Base-by-base conservation (phyloP, 53 echinoderm and acorn worm genomes). In the Arbacia lixula region DNA sequence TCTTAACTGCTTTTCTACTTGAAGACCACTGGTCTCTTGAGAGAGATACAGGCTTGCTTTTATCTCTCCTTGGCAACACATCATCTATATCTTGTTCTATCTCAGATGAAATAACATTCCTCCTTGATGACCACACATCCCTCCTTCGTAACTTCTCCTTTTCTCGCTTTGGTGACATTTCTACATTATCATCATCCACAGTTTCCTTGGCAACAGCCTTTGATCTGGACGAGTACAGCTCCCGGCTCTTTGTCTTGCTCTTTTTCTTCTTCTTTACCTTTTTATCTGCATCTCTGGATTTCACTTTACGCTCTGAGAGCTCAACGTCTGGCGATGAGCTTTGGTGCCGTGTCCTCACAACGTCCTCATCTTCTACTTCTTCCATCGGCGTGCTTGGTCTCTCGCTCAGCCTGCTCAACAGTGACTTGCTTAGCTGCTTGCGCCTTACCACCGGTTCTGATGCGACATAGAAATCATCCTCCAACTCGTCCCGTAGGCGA, bases 391-490 rank as follows among this genome's bases (percentile, higher is more conserved):
- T 58, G 38, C 57, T 38, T n/a, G 78, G 78, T 32, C 56, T 77
- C 31, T 58, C 60, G 19, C 78, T 77, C 11, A 77, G 40, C 60
- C 78, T 36, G 28, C 78, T 77, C 60, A 77, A 34, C 3, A 77
- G 40, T 6, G 78, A 77, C 60, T 77, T 77, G 28, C 78, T 77
- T 26, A 77, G 60, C 60, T 77, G 78, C 22, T 77, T 77, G 24
- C 78, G 78, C 40, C 58, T 77, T 1, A 27, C 16, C n/a, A 40
- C 38, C 10, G 78, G 78, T 32, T 77, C 74, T 4, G 72, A 46
- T 1, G 31, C 74, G 2, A 53, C 20, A 34, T 52, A 74, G 34
- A 39, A 24, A 1, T 77, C 78, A 58, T 29, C 28, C 34, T 56
- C 60, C 17, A 77, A 11, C 0, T 77, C 60, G 24, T 40, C 83